These are phyloP conservation scores for Ochropleura leucogaster DNA, from an alignment of 2,888 invertebrate species.

Conservation along the genomic window DNA sequence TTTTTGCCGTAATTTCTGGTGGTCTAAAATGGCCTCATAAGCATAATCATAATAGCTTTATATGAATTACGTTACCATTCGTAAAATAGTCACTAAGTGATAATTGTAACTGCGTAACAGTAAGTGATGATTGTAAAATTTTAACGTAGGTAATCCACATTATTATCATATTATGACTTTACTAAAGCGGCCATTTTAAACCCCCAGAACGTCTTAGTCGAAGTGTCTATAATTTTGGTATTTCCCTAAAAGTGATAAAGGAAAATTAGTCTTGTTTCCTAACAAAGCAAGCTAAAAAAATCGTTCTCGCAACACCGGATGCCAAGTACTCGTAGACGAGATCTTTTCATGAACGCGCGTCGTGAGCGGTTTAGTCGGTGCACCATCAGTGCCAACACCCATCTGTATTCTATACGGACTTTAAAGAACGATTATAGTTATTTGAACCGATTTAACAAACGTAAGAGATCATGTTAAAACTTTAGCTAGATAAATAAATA, in stretches of 20 bases:
- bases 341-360: slow-evolving; percentile 13
- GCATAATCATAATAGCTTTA: no score
- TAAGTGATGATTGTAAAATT: no score
- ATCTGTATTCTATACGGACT: background rate
- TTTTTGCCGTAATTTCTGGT: background rate
- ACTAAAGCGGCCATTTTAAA: no score
- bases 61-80: no score
- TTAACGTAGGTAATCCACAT: no score
- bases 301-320: slow-evolving; percentile 12
- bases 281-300: background rate
- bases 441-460: background rate
- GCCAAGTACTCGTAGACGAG: background rate
- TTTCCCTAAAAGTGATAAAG: background rate
- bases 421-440: background rate
- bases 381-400: slow-evolving; percentile 30
- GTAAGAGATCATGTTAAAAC: background rate
- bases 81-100: no score
- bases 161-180: no score
- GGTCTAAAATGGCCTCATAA: no score
- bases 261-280: background rate
- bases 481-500: no score
- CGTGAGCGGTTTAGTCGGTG: background rate
- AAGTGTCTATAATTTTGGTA: background rate
- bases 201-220: no score
- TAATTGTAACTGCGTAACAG: no score